These are phyloP conservation scores for Elaphurus davidianus DNA, from an alignment of 2,113 vertebrate species.

Conservation along the genomic window DNA sequence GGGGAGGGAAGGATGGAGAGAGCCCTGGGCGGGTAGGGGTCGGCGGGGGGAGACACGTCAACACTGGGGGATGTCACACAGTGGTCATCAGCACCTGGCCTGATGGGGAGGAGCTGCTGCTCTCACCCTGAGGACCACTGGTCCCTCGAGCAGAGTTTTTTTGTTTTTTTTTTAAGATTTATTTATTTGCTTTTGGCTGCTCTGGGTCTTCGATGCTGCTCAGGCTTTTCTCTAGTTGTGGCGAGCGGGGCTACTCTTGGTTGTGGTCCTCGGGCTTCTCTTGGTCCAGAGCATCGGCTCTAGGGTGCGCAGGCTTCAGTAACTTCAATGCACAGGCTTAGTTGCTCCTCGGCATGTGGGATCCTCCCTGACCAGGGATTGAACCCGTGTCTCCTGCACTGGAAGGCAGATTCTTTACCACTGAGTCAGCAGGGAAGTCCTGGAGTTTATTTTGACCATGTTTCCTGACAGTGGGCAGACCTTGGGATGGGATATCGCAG, in stretches of 20 bases:
- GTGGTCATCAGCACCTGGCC: not conserved
- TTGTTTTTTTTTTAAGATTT: not conserved
- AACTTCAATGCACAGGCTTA: not conserved
- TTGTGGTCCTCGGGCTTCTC: not conserved
- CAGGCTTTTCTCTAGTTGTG: not conserved
- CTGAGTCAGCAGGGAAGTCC: not conserved
- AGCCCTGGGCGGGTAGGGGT: not conserved
- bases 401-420: not conserved
- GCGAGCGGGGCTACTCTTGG: not conserved
- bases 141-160: not conserved
- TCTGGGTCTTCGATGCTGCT: not conserved
- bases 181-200: not conserved
- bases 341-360: not conserved
- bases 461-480: not conserved
- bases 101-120: not conserved
- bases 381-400: not conserved
- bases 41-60: rapidly evolving
- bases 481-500: not conserved
- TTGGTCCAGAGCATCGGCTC: not conserved
- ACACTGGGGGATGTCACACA: not conserved
- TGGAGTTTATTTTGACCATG: not conserved
- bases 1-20: not conserved
- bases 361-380: not conserved
- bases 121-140: not conserved
- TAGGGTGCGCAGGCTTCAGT: not conserved